Evolutionary conservation across 2,797 vertebrate genomes (phyloP).

Genomic region (Platalea minor): DNA sequence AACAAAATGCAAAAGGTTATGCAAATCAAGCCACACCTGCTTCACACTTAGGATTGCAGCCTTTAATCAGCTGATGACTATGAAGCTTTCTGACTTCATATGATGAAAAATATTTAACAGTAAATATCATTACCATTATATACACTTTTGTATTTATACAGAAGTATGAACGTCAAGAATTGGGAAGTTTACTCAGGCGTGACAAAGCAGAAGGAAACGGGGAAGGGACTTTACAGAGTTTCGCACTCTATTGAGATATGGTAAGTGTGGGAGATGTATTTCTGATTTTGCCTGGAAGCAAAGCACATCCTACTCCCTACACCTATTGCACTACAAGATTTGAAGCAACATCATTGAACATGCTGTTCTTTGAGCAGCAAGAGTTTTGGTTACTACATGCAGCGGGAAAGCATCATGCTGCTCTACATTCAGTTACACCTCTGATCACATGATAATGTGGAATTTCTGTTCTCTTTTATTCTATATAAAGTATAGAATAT

Average conservation of each 20-base stretch:
- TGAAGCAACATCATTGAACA: not conserved
- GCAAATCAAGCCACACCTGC: slow-evolving; percentile 27
- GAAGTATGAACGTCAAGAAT: not conserved
- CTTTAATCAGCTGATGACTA: slow-evolving; percentile 14
- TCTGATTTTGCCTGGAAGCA: slow-evolving; percentile 38
- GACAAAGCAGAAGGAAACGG: slow-evolving; percentile 63
- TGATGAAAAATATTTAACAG: not conserved
- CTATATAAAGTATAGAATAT: not conserved
- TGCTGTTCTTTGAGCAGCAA: not conserved
- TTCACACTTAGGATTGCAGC: not conserved
- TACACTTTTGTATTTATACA: not conserved
- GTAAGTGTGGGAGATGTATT: not conserved
- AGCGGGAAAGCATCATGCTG: not conserved
- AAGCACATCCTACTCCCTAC: not conserved
- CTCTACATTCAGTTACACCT: not conserved
- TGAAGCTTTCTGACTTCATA: not conserved
- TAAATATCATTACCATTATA: not conserved
- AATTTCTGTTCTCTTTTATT: not conserved
- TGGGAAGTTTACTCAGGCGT: slow-evolving; percentile 47
- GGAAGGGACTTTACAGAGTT: slow-evolving; percentile 62
- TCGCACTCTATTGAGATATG: not conserved
- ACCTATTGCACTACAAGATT: not conserved
- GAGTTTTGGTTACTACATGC: not conserved
- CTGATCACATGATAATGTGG: not conserved
- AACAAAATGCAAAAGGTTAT: not conserved